phyloP scores from a whole-genome alignment of 2,797 vertebrate species.

The Acrossocheilus wenchowensis region DNA sequence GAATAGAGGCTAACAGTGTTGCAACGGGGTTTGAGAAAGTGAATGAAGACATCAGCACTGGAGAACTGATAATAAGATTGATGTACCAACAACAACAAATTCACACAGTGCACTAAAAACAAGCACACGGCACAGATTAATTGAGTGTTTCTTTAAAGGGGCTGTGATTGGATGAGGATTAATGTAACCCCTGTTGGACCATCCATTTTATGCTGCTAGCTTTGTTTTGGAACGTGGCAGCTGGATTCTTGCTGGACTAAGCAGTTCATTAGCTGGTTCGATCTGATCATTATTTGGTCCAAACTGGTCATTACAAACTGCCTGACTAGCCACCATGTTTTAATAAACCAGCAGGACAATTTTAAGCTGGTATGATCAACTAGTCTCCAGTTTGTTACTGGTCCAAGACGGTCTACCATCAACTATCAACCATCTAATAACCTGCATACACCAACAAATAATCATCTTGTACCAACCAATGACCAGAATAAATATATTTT shows the following conservation, averaged over 20 bases:
- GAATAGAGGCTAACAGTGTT: not conserved
- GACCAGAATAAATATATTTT: too few species aligned
- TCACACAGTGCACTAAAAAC: conserved; percentile 20
- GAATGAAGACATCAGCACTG: conserved; percentile 17
- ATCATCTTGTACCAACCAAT: not conserved
- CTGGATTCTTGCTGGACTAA: conserved; percentile 6
- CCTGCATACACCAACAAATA: not conserved
- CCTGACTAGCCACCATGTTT: not conserved
- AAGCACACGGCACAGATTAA: not conserved
- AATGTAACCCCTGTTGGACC: not conserved
- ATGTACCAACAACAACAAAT: conserved; percentile 22
- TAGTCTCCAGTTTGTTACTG: not conserved
- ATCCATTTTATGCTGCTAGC: conserved; percentile 1
- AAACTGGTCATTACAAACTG: not conserved
- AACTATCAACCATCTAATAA: not conserved
- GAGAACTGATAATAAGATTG: conserved; percentile 26
- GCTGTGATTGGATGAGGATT: conserved; percentile 8
- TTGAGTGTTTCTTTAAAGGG: conserved; percentile 21
- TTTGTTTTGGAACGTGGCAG: not conserved
- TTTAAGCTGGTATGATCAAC: not conserved
- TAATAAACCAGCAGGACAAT: not conserved
- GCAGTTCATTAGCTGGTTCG: not conserved
- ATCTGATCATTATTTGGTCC: not conserved
- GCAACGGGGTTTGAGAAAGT: conserved; percentile 5
- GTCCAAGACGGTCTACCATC: not conserved